Percentiles rank a stretch among this genome's conserved stretches.
Evolutionary conservation across 2,888 invertebrate species (phyloP).

Genomic region (Himalopsyche japonica): DNA sequence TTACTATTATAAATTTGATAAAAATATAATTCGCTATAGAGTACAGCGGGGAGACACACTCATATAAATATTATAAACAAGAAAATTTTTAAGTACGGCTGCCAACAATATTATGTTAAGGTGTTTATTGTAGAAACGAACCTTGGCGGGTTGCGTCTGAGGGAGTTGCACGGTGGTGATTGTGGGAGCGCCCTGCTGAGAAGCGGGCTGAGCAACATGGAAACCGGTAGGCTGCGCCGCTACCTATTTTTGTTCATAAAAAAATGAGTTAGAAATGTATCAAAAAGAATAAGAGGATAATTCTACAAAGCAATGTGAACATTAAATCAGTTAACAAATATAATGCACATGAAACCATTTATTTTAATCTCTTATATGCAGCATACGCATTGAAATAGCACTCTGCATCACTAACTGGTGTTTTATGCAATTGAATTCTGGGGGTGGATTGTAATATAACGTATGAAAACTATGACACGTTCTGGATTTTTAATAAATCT

Average conservation of each 20-base stretch:
- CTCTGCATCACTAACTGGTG: no score
- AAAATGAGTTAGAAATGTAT: neutral
- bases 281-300: neutral
- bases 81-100: neutral
- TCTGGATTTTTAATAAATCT: no score
- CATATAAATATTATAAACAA: conserved; percentile 2
- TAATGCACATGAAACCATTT: no score
- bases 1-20: no score
- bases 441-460: no score
- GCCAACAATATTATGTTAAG: neutral
- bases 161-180: conserved; percentile 56
- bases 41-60: no score
- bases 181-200: conserved; percentile 46
- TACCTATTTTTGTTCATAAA: conserved; percentile 46
- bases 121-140: conserved; percentile 42
- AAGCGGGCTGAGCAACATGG: conserved; percentile 58
- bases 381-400: no score
- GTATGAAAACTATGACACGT: no score
- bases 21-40: no score
- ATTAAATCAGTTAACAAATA: neutral
- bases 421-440: no score
- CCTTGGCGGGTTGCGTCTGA: conserved; percentile 78
- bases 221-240: conserved; percentile 58
- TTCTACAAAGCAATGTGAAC: neutral
- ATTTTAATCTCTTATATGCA: no score